Evolutionary conservation across 2,888 invertebrate genomes (phyloP), one percentile per base, ranked within the genome.

Genomic region (Drosophila pseudotakahashii): DNA sequence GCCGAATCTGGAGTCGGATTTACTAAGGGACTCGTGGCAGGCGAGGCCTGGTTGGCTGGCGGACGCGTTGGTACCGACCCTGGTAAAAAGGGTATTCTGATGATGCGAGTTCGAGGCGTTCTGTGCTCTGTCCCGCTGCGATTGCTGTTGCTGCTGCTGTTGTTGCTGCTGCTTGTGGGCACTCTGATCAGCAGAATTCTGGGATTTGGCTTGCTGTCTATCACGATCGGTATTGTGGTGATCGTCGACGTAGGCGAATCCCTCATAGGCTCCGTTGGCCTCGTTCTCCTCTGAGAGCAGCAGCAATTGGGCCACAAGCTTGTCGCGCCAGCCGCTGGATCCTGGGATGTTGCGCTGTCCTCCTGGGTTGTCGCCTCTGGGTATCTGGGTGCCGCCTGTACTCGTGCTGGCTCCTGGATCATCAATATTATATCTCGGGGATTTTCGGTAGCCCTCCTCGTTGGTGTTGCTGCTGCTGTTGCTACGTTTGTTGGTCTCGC

Each of bases 21-120:
- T 78, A 83, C 83, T 88, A 57, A 61, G 68, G 57, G 59, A 50
- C 41, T 76, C 74, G 70, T 42, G 42, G 73, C 30, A 75, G 81
- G 81, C 77, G 42, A 63, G 51, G 77, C 76, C 67, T 48, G 76
- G 76, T 89, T 90, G 90, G 81, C 70, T 77, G 77, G 77, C 71
- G 72, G 63, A 75, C 77, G 70, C 57, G 78, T 76, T 64, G 86
- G 76, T 78, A 68, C 85, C 82, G 88, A 81, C 75, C 88, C 88
- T 84, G 90, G 82, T 90, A 90, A 90, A 91, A 91, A 91, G 90
- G 90, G 91, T 84, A 89, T 82, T 79, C 82, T 88, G 68, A 85
- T 81, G 64, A 82, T 64, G 69, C 80, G 78, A 68, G 83, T 78
- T 81, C 76, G 83, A 77, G 81, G 88, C 89, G 75, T 36, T 19